These are phyloP conservation scores for Chaenocephalus aceratus DNA, from an alignment of 2,113 vertebrate species.

Conservation along the genomic window DNA sequence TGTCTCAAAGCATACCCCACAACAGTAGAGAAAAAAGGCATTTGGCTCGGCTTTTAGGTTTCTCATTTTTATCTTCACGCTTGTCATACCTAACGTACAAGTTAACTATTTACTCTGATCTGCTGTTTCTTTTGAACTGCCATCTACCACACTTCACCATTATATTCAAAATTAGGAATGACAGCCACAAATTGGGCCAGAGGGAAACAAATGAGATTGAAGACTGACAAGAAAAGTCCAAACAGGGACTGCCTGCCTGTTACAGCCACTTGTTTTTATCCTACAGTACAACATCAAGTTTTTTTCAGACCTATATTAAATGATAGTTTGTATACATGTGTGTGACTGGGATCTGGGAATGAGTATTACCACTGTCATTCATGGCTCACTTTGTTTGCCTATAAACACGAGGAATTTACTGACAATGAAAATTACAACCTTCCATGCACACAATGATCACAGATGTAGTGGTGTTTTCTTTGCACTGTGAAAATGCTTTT, in stretches of 20 bases:
- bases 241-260: constrained; percentile 15
- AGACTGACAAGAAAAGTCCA: constrained; percentile 32
- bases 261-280: constrained; percentile 36
- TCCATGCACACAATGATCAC: constrained; percentile 24
- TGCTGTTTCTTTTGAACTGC: constrained; percentile 25
- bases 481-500: constrained; percentile 3
- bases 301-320: constrained; percentile 20
- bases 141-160: constrained; percentile 32
- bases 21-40: not conserved
- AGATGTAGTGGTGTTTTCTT: constrained; percentile 7
- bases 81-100: constrained; percentile 46
- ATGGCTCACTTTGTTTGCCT: constrained; percentile 1
- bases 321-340: not conserved
- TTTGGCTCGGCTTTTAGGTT: not conserved
- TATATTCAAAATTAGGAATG: constrained; percentile 43
- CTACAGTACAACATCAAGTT: constrained; percentile 8
- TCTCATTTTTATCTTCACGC: constrained; percentile 43
- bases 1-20: constrained; percentile 36
- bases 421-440: constrained; percentile 34
- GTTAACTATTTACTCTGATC: constrained; percentile 36
- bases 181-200: constrained; percentile 63
- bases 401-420: constrained; percentile 26
- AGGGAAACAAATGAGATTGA: constrained; percentile 56
- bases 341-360: constrained; percentile 21
- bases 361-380: constrained; percentile 8